Base-by-base conservation (phyloP, 2,888 invertebrate species). In the Calameuta idolon region DNA sequence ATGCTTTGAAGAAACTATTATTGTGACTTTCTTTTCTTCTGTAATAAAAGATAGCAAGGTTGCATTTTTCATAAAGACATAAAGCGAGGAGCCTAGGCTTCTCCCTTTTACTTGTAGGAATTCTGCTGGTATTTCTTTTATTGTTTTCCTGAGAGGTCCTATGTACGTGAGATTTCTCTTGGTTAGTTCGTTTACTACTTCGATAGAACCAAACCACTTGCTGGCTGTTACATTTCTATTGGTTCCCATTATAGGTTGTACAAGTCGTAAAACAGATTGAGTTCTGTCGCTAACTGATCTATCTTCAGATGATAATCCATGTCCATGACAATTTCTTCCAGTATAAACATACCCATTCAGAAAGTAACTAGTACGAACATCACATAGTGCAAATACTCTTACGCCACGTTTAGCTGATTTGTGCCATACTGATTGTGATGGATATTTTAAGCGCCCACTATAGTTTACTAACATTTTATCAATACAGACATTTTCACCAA, bases 161-260 rank as follows among this genome's bases (percentile, higher is more conserved):
- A 30, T 15, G 15, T 69, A 69, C 11, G 69, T 69, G 15, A 69
- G 69, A 31, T 69, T 69, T 69, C 69, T 69, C 33, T 69, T 69
- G 12, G 11, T 15, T 33, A 69, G 33, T 69, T 69, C 30, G 15
- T 69, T 69, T n/a, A 69, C 69, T 12, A 30, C 69, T 30, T 69
- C 69, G 12, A 69, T 30, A 69, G 69, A 69, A 69, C 69, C n/a
- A 69, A 30, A 69, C 69, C 69, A 69, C 33, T 69, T 69, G 30
- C 33, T 69, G 69, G 69, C 69, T 69, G 69, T 69, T 31, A 69
- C 30, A 69, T 69, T 69, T 30, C 33, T 4, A 69, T n/a, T 69
- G 30, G 69, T 31, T 12, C 33, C 33, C 4, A 69, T 33, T 30
- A 69, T 30, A 30, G 69, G 69, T 69, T 69, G 30, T 30, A 69